Percentiles rank a stretch among this genome's conserved stretches.
Conservation (phyloP, 2,797 vertebrate species). For the Austrolebias charrua region DNA sequence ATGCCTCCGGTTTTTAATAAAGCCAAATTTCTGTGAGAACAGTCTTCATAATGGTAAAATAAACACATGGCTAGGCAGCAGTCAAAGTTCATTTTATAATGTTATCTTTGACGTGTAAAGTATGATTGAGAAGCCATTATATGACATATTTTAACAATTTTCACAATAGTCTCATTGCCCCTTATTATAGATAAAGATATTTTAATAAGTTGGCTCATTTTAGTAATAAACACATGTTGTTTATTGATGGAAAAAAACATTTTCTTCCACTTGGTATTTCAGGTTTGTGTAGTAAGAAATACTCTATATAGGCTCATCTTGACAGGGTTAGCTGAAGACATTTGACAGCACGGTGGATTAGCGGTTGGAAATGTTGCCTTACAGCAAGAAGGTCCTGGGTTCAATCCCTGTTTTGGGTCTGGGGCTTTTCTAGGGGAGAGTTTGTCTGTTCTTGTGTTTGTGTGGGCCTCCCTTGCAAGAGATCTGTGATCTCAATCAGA, state of each 20-base stretch:
- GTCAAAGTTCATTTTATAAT: constrained; percentile 15
- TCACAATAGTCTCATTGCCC: constrained; percentile 1
- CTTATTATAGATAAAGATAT: neutral
- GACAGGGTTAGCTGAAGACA: constrained; percentile 28
- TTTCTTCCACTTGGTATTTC: constrained; percentile 18
- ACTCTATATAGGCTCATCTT: constrained; percentile 10
- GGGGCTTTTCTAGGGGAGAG: too few species aligned
- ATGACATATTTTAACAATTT: constrained; percentile 12
- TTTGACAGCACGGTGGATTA: too few species aligned
- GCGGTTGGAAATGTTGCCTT: too few species aligned
- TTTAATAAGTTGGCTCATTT: neutral
- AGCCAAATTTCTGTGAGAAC: constrained; percentile 19
- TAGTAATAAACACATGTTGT: constrained; percentile 7
- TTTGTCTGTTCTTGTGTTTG: too few species aligned
- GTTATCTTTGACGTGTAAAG: constrained; percentile 7
- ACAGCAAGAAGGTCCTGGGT: too few species aligned
- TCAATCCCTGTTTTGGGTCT: too few species aligned
- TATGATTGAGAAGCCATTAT: neutral
- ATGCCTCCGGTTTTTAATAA: constrained; percentile 26
- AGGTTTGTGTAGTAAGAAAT: constrained; percentile 8
- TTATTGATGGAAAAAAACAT: neutral
- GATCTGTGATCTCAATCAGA: too few species aligned
- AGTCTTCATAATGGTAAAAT: constrained; percentile 3
- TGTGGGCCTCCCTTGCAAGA: too few species aligned
- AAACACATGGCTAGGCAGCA: constrained; percentile 14